Base-by-base conservation (phyloP, 1,140 invertebrate species). In the Heliothis virescens region DNA sequence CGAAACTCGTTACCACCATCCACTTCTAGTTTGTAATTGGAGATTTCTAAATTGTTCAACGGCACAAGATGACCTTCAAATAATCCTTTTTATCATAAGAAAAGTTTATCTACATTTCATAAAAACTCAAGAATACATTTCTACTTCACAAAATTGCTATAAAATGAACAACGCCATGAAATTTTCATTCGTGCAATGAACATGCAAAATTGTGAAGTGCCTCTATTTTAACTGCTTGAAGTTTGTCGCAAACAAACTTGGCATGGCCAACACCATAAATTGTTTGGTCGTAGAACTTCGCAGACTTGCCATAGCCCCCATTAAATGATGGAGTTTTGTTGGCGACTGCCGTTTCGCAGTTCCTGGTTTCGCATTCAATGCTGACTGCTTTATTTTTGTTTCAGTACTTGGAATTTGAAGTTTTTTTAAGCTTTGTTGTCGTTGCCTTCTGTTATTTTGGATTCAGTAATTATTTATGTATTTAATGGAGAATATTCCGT, bases 281-380 rank as follows among this genome's bases (percentile, higher is more conserved):
- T 65, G 60, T 53, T 53, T 18, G 48, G 60, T 71, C 48, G 67
- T 76, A 76, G 72, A 76, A 76, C 74, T 76, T 76, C 65, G 74
- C 74, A 76, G 74, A 76, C 74, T 41, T 65, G 47, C 73, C 73
- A 76, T 76, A 63, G 73, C 48, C 41, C 15, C 47, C 74, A 52
- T 50, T 76, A 76, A 55, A 34, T 13, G 10, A 53, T 52, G 74
- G 57, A 65, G 59, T 65, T 76, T 76, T 63, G 74, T 75, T 55
- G 26, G 48, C 15, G 21, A 63, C 60, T 29, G 59, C 74, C 48
- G 53, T 65, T 63, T 52, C 50, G 18, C n/a, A 53, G 74, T 63
- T 71, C 74, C 74, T 62, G 34, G 47, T 50, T 41, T 75, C 57
- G n/a, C 52, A 72, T 72, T 72, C 47, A 11, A 34, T 62, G 41